Base-by-base conservation (phyloP, 2,797 vertebrate genomes). In the Antrozous pallidus region DNA sequence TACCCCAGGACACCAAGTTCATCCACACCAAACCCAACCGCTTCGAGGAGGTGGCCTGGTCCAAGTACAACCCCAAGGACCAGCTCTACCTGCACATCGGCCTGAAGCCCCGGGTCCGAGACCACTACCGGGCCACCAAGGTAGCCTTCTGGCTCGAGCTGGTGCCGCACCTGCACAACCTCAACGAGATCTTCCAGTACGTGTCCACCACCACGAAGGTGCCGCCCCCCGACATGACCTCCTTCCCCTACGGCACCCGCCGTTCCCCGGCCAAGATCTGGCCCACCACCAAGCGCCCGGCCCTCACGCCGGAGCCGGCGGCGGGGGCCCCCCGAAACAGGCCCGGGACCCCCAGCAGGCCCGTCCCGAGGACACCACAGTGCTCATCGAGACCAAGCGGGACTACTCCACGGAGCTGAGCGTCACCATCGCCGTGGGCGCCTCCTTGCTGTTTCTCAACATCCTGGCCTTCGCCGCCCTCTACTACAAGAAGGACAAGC, bases 11-110 rank as follows among this genome's bases (percentile, higher is more conserved):
- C 77, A 99, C 99, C 78, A 99, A 99, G 97, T 99, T 99, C 97
- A 99, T 99, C 95, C 99, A 99, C 94, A 99, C 99, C 0, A 99
- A 99, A 95, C 99, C 99, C 28, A 99, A 99, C 96, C 99, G 99
- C 8, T 99, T 99, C 42, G 99, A 99, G 98, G 99, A 99, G 95
- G 99, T 99, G 3, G 99, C 99, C 42, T 99, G 99, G 99, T 99
- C 99, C 17, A 99, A 99, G 97, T 99, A 99, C 96, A 99, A 99
- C 96, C 99, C 99, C 71, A 99, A 99, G 97, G 99, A 99, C 97
- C 99, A 99, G 97, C 98, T 99, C 26, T 99, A 99, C 95, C 98
- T 99, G 49, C 99, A 99, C 93, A 99, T 99, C 3, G 99, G 99
- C 45, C 98, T 99, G 88, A 99, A 99, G 88, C 99, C 99, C 1